Percentiles rank a stretch among this genome's conserved stretches.
Evolutionary conservation across 2,888 invertebrate genomes (phyloP).

Genomic region (Pandemis heparana): DNA sequence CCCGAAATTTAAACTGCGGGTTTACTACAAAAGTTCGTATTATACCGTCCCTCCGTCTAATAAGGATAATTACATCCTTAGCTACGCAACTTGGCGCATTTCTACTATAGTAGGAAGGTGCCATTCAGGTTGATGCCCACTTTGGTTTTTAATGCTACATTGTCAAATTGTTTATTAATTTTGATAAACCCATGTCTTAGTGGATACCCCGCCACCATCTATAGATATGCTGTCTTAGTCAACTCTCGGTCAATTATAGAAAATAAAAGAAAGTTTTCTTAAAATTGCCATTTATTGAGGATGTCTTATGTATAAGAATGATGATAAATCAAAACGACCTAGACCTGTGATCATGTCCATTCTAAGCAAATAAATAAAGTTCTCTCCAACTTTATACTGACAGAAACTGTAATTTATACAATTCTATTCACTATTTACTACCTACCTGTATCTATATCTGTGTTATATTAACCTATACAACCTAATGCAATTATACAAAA

Average conservation of each 20-base stretch:
- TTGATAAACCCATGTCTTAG: too few species aligned
- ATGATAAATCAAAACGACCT: constrained; percentile 67
- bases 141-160: too few species aligned
- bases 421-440: constrained; percentile 63
- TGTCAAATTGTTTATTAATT: too few species aligned
- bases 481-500: constrained; percentile 84
- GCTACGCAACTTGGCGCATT: too few species aligned
- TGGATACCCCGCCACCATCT: too few species aligned
- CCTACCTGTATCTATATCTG: constrained; percentile 65
- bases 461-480: constrained; percentile 78
- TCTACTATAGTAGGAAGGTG: too few species aligned
- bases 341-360: constrained; percentile 60
- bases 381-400: constrained; percentile 68
- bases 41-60: too few species aligned
- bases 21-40: too few species aligned
- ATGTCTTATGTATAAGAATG: constrained; percentile 67
- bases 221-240: not conserved
- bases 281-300: constrained; percentile 72
- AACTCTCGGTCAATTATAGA: not conserved
- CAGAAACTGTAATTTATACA: constrained; percentile 75
- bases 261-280: constrained; percentile 66
- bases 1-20: too few species aligned
- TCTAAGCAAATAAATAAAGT: constrained; percentile 78
- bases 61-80: too few species aligned
- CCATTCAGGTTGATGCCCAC: too few species aligned